Conservation (phyloP, 92 coral and sea anemone genomes). For the Phenganax subtilis region DNA sequence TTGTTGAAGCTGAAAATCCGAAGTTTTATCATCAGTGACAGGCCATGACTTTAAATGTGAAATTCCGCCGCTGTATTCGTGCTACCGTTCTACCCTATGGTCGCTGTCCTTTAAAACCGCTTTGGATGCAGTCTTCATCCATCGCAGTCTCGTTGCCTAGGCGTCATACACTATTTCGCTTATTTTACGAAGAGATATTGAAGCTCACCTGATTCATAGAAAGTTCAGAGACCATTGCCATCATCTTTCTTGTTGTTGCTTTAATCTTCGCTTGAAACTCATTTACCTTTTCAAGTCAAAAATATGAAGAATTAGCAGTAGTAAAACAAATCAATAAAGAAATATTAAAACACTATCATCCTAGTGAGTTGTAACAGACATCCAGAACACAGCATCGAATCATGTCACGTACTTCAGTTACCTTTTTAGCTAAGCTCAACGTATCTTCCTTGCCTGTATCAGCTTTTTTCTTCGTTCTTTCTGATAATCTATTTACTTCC, state of each 20-base stretch:
- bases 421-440: slow-evolving; percentile 91
- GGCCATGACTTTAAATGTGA: no score
- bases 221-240: slow-evolving; percentile 96
- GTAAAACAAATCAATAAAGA: no score
- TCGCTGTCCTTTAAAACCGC: background rate
- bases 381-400: background rate
- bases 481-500: slow-evolving; percentile 95
- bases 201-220: slow-evolving; percentile 80
- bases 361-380: background rate
- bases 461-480: slow-evolving; percentile 89
- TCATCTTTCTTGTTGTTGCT: slow-evolving; percentile 97
- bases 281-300: slow-evolving; percentile 57
- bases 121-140: background rate
- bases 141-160: background rate
- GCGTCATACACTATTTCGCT: background rate
- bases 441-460: slow-evolving; percentile 97
- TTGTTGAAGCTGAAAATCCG: background rate
- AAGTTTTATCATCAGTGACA: no score
- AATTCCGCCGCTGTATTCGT: no score
- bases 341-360: no score
- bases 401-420: background rate
- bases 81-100: background rate
- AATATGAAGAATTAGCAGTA: no score
- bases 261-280: slow-evolving; percentile 97
- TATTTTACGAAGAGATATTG: background rate